Evolutionary conservation across 1,140 invertebrate genomes (phyloP).

Genomic region (Sminthurinus signatus): DNA sequence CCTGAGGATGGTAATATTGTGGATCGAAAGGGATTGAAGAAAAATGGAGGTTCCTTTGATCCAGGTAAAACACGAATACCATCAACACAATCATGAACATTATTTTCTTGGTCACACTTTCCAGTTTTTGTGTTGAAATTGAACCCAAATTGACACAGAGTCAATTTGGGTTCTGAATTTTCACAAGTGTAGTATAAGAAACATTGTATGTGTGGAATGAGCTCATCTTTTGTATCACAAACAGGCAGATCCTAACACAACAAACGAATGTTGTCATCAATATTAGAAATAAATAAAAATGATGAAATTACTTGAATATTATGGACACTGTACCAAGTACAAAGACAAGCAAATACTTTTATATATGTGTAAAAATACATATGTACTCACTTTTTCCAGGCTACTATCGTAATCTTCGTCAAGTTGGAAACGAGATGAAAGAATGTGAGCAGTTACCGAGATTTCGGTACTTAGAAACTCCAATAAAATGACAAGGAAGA

Average conservation of each 20-base stretch:
- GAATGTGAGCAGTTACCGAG: too few species aligned
- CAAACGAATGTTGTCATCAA: not conserved
- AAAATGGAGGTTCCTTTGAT: not conserved
- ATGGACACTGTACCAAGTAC: too few species aligned
- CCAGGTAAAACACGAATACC: not conserved
- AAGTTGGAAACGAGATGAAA: too few species aligned
- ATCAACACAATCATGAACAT: not conserved
- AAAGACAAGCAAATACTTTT: too few species aligned
- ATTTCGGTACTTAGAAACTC: too few species aligned
- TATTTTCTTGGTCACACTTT: not conserved
- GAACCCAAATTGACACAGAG: not conserved
- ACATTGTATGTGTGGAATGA: conserved; percentile 1
- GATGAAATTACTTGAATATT: too few species aligned
- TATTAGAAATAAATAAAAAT: too few species aligned
- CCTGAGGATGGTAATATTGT: too few species aligned
- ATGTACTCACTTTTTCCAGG: too few species aligned
- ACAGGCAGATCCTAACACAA: conserved; percentile 1
- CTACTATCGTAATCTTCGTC: too few species aligned
- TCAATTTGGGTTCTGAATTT: not conserved
- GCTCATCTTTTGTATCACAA: not conserved
- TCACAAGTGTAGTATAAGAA: not conserved
- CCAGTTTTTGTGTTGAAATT: not conserved
- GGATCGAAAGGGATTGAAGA: not conserved
- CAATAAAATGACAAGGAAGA: too few species aligned
- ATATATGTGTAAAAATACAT: too few species aligned